These are phyloP conservation scores for Zelostemma sp. DNA, from an alignment of 1,140 invertebrate genomes.

Conservation along the genomic window DNA sequence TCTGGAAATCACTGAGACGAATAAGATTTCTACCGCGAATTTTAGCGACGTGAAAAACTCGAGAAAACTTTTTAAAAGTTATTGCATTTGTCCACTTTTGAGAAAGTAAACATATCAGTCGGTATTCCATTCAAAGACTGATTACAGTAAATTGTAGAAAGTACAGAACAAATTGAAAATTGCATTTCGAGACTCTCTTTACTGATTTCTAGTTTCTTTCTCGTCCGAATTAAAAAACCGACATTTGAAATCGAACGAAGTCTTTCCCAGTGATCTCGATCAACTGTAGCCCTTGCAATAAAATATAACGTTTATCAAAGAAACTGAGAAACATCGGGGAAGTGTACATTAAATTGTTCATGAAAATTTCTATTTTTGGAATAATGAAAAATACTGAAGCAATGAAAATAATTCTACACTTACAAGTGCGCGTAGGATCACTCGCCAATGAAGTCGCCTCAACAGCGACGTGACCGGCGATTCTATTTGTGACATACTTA, in stretches of 20 bases:
- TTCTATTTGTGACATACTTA: slow-evolving; percentile 39
- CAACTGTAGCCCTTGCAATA: not conserved
- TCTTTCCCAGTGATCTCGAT: slow-evolving; percentile 34
- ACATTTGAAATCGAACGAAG: no score
- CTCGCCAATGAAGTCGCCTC: slow-evolving; percentile 9
- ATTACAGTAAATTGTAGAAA: not conserved
- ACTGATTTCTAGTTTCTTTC: not conserved
- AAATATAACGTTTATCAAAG: not conserved
- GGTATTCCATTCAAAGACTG: not conserved
- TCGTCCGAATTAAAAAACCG: not conserved
- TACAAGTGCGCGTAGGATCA: slow-evolving; percentile 6
- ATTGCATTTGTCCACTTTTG: no score
- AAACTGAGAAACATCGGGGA: slow-evolving; percentile 33
- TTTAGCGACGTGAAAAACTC: no score
- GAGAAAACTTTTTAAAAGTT: no score
- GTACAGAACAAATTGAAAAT: no score
- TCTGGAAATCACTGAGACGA: no score
- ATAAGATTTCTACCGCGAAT: no score
- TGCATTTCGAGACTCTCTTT: not conserved
- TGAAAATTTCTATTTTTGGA: slow-evolving; percentile 67
- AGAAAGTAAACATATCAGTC: not conserved
- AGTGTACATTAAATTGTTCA: slow-evolving; percentile 58
- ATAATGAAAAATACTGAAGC: slow-evolving; percentile 44
- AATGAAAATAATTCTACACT: slow-evolving; percentile 37
- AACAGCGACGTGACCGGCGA: slow-evolving; percentile 15